Base-by-base conservation (phyloP, 2,888 invertebrate species). In the Rhyacophila evoluta region DNA sequence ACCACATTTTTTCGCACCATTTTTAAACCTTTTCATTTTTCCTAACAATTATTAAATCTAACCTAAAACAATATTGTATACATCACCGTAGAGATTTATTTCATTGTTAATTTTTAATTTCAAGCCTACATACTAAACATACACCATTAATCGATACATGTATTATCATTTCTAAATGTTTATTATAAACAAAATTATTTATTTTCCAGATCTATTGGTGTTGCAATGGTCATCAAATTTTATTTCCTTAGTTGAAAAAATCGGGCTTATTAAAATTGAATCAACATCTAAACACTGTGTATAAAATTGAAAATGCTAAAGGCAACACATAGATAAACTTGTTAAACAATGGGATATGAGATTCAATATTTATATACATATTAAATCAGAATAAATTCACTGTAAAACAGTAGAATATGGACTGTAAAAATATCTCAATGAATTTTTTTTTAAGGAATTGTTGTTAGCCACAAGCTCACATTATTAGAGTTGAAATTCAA, bases 51-150 rank as follows among this genome's bases (percentile, higher is more conserved):
- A 55, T 76, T 79, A 76, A 69, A 28, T 27, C 69, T 69, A 69
- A n/a, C 69, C 69, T 69, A 69, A 28, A 69, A 79, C 79, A 79
- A 37, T 79, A 75, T 78, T 78, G 75, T 75, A 79, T 79, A 79
- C 79, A 79, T 74, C 73, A 79, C 76, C 78, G 55, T 70, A 36
- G 29, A 79, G 79, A 55, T 75, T 79, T 55, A 72, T 77, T 39
- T 73, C 28, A 28, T 28, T 69, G 69, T 69, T 69, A 77, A 71
- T 76, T 71, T 70, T 68, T 72, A 41, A 37, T 27, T 28, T 41
- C 33, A 55, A 37, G 41, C 67, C 72, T 76, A 76, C 41, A 67
- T 25, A 25, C 72, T 76, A 76, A 55, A 55, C 55, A 55, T 0
- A 55, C 19, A 55, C 25, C 8, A 10, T 55, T 25, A 55, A 4